Conservation (phyloP, 2,797 vertebrate genomes). For the Heliangelus exortis region DNA sequence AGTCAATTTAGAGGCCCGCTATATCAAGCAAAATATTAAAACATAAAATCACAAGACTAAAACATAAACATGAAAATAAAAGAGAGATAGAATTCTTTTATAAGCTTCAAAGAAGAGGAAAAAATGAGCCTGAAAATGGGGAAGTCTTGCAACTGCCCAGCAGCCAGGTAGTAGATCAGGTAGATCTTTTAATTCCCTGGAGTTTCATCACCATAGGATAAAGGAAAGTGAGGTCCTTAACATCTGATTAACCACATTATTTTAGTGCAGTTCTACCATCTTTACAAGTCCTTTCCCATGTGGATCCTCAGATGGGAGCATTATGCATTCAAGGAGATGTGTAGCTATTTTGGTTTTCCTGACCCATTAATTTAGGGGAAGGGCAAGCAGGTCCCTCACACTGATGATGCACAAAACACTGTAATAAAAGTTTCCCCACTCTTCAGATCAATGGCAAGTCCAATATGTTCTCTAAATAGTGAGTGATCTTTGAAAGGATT, state of each 20-base stretch:
- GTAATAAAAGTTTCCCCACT: neutral
- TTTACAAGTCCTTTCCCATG: neutral
- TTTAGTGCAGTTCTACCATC: neutral
- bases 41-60: constrained; percentile 11
- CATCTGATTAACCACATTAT: neutral
- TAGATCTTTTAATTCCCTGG: neutral
- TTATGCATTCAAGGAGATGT: neutral
- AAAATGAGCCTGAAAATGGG: neutral
- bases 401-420: neutral
- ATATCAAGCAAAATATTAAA: constrained; percentile 44
- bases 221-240: neutral
- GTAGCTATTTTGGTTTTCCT: neutral
- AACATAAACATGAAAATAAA: neutral
- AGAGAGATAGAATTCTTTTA: neutral
- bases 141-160: neutral
- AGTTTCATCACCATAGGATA: neutral
- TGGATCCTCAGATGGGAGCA: accelerated
- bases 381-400: neutral
- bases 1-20: constrained; percentile 36
- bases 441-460: neutral
- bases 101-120: neutral
- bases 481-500: neutral
- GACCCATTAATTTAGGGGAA: neutral
- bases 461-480: neutral
- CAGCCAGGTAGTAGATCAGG: neutral